These are phyloP conservation scores for Hemicordylus capensis DNA, from an alignment of 2,113 vertebrate genomes.

Conservation along the genomic window DNA sequence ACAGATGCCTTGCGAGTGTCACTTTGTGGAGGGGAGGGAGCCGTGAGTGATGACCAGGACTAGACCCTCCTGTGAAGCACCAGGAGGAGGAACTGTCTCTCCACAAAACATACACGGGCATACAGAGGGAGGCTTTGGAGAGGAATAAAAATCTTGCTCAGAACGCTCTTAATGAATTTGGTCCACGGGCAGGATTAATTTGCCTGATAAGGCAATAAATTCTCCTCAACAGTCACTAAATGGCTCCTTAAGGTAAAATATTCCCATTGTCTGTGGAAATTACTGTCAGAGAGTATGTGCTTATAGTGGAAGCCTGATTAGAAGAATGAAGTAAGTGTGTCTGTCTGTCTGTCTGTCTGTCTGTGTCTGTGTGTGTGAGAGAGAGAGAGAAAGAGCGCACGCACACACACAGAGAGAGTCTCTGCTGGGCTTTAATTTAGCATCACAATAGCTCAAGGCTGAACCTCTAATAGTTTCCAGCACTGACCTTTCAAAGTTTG, in stretches of 20 bases:
- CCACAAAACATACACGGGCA: not conserved
- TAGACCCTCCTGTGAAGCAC: not conserved
- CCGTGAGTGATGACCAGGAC: not conserved
- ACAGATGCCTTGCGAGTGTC: no score
- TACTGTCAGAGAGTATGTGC: not conserved
- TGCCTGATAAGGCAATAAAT: not conserved
- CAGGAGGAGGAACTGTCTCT: not conserved
- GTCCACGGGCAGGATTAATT: constrained; percentile 19
- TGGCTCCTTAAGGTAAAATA: not conserved
- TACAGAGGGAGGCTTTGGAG: no score
- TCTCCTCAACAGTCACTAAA: not conserved
- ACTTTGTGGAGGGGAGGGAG: no score
- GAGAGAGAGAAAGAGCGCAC: no score
- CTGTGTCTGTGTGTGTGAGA: no score
- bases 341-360: no score
- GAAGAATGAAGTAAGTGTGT: not conserved
- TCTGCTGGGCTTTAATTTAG: not conserved
- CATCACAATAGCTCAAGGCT: constrained; percentile 12
- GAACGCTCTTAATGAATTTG: not conserved
- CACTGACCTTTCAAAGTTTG: constrained; percentile 34
- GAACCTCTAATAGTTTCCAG: constrained; percentile 19
- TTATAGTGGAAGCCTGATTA: not conserved
- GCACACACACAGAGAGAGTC: not conserved
- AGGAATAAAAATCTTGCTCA: not conserved
- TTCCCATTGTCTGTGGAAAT: not conserved